These are phyloP conservation scores for Heterodera schachtii DNA, from an alignment of 1,140 invertebrate species.

Conservation along the genomic window DNA sequence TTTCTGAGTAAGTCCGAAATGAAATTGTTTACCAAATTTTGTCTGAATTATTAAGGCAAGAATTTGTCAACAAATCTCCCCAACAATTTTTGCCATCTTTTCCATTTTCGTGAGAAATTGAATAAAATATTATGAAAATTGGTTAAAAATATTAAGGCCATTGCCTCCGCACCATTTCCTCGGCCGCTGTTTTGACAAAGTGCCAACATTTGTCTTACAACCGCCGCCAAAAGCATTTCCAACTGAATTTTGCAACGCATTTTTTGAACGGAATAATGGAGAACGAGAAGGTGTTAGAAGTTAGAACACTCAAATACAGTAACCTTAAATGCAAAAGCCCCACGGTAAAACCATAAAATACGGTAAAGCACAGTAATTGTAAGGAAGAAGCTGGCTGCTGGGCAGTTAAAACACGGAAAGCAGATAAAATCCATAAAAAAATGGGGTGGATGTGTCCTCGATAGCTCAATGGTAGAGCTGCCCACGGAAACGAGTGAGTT, in stretches of 20 bases:
- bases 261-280: not conserved
- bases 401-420: no score
- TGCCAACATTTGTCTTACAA: not conserved
- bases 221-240: not conserved
- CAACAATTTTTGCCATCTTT: not conserved
- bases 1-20: not conserved
- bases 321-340: no score
- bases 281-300: not conserved
- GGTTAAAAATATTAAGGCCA: not conserved
- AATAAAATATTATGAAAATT: not conserved
- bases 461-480: no score
- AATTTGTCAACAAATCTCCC: no score
- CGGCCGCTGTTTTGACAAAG: not conserved
- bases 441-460: no score
- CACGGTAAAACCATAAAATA: no score
- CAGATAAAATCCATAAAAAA: no score
- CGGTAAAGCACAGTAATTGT: no score
- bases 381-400: no score
- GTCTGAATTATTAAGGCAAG: not conserved
- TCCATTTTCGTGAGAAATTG: not conserved
- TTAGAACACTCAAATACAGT: no score
- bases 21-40: no score
- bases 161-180: not conserved
- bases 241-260: not conserved
- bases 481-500: no score